A percentile compares a stretch with the other conserved stretches of the same genome.
phyloP scores from a whole-genome alignment of 2,888 invertebrate species.

The Drosophila macrothrix region DNA sequence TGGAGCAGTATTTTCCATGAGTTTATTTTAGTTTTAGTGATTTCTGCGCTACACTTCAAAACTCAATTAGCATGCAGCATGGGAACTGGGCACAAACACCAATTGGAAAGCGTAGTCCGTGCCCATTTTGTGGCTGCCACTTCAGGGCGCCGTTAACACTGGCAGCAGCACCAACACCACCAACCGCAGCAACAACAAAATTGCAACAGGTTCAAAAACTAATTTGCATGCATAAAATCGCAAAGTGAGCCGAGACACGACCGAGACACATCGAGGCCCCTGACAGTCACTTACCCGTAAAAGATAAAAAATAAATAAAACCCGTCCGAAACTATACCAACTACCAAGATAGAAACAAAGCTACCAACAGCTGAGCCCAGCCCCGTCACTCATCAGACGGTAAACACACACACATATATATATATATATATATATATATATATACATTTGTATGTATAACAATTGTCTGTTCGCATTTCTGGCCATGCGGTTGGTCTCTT shows the following conservation, averaged over 20 bases:
- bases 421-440: not conserved
- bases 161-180: constrained; percentile 27
- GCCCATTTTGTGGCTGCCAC: constrained; percentile 29
- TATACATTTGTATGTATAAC: constrained; percentile 1
- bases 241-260: constrained; percentile 67
- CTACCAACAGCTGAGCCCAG: constrained; percentile 48
- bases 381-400: constrained; percentile 27
- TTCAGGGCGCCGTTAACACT: constrained; percentile 53
- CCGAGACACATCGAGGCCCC: constrained; percentile 62
- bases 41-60: constrained; percentile 46
- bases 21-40: constrained; percentile 53
- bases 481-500: constrained; percentile 65
- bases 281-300: constrained; percentile 48
- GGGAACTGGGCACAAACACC: constrained; percentile 40
- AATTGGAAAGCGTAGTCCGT: constrained; percentile 23
- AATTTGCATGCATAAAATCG: constrained; percentile 79
- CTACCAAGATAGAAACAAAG: constrained; percentile 33
- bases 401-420: not conserved
- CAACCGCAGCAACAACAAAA: constrained; percentile 44
- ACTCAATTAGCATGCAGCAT: constrained; percentile 68
- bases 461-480: constrained; percentile 60
- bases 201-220: constrained; percentile 79
- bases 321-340: constrained; percentile 54
- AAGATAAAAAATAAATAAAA: constrained; percentile 16
- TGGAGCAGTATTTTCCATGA: constrained; percentile 75